Percentiles rank a stretch among this genome's conserved stretches.
Evolutionary conservation across 2,113 vertebrate genomes (phyloP).

Genomic region (Gymnorhina tibicen): DNA sequence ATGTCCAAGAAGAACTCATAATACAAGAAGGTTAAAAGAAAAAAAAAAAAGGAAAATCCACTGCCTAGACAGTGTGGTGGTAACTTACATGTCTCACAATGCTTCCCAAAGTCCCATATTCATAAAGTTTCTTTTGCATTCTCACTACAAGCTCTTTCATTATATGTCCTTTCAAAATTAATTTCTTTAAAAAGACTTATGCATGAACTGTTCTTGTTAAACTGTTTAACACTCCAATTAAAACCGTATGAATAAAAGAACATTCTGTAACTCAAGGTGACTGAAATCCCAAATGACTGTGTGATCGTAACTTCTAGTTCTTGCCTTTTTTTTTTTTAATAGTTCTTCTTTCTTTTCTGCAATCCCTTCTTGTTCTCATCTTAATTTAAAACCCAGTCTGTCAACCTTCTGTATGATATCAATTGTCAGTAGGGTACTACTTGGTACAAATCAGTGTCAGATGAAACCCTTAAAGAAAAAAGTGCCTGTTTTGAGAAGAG

Average conservation of each 20-base stretch:
- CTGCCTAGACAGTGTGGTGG: background rate
- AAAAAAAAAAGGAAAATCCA: background rate
- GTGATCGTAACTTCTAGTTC: background rate
- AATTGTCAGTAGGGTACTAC: background rate
- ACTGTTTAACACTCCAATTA: conserved; percentile 36
- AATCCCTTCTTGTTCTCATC: background rate
- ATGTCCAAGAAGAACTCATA: background rate
- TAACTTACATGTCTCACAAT: background rate
- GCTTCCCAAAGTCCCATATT: background rate
- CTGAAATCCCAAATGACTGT: conserved; percentile 14
- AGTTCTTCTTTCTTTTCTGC: background rate
- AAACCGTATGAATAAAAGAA: conserved; percentile 35
- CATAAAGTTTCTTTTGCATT: background rate
- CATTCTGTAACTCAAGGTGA: conserved; percentile 30
- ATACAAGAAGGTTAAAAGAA: background rate
- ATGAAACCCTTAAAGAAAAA: background rate
- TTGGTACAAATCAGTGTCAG: background rate
- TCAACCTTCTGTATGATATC: background rate
- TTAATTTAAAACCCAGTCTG: conserved; percentile 3
- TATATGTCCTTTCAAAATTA: background rate
- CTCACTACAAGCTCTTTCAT: background rate
- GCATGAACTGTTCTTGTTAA: conserved; percentile 18
- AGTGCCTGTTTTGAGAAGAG: background rate
- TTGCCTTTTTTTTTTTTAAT: background rate
- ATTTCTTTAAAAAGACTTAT: conserved; percentile 13